These are phyloP conservation scores for Poecilia latipinna DNA, from an alignment of 2,113 vertebrate genomes.

Conservation along the genomic window DNA sequence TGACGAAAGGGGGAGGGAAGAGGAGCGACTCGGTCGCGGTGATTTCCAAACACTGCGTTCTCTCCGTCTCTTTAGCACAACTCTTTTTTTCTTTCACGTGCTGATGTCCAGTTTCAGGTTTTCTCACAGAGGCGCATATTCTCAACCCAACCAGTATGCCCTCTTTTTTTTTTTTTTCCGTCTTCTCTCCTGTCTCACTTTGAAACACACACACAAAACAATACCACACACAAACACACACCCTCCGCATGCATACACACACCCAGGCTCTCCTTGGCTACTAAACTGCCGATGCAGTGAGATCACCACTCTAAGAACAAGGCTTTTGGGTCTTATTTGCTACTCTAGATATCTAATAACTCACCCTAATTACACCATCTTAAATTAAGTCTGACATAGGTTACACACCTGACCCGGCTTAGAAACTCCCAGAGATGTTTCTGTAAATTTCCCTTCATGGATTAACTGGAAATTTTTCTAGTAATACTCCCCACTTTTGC, in stretches of 20 bases:
- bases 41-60: constrained; percentile 70
- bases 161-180: constrained; percentile 10
- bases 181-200: constrained; percentile 16
- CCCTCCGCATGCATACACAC: constrained; percentile 54
- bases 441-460: not conserved
- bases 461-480: constrained; percentile 1
- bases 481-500: constrained; percentile 8
- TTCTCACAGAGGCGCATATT: constrained; percentile 26
- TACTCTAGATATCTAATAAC: constrained; percentile 41
- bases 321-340: constrained; percentile 45
- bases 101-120: constrained; percentile 56
- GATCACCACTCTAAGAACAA: constrained; percentile 69
- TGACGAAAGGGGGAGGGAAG: constrained; percentile 17
- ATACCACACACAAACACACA: constrained; percentile 19
- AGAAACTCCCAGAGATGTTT: not conserved
- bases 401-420: not conserved
- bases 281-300: constrained; percentile 76
- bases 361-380: constrained; percentile 7
- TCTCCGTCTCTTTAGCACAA: constrained; percentile 61
- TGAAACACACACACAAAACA: constrained; percentile 31
- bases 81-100: constrained; percentile 21
- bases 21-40: constrained; percentile 59
- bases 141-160: constrained; percentile 29
- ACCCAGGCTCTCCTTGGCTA: constrained; percentile 65
- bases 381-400: constrained; percentile 8